A percentile compares a stretch with the other conserved stretches of the same genome.
These are phyloP conservation scores for Pachyseris speciosa DNA, from an alignment of 64 coral and sea anemone genomes.

Conservation along the genomic window DNA sequence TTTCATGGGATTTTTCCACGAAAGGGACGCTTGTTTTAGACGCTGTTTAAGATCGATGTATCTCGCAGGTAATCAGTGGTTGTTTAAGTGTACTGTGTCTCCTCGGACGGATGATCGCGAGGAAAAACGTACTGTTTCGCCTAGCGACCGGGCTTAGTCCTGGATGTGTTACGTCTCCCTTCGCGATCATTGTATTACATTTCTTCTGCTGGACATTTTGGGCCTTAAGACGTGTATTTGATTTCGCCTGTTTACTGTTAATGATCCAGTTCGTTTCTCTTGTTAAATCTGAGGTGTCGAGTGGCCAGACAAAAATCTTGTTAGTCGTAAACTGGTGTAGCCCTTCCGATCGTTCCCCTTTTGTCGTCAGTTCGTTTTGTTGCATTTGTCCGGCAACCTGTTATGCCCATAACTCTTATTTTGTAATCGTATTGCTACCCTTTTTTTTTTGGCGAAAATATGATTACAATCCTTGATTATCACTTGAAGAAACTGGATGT, in stretches of 20 bases:
- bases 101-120: background rate
- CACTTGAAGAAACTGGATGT: background rate
- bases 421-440: background rate
- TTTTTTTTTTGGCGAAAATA: background rate
- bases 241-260: background rate
- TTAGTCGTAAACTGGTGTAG: background rate
- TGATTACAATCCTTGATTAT: background rate
- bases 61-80: constrained; percentile 46
- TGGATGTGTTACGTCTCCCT: constrained; percentile 1
- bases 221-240: background rate
- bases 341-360: background rate
- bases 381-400: background rate
- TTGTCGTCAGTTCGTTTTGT: background rate
- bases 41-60: constrained; percentile 49
- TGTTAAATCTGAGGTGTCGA: background rate
- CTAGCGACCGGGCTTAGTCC: background rate
- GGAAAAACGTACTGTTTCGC: background rate
- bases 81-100: constrained; percentile 9
- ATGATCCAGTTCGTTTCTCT: background rate
- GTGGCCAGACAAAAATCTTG: background rate
- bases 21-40: constrained; percentile 23
- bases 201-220: background rate
- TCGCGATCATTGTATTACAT: background rate
- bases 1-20: constrained; percentile 77
- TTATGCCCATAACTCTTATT: background rate